Evolutionary conservation across 2,797 vertebrate species (phyloP), one percentile per base, ranked within the genome.

Genomic region (Siniperca undulata): DNA sequence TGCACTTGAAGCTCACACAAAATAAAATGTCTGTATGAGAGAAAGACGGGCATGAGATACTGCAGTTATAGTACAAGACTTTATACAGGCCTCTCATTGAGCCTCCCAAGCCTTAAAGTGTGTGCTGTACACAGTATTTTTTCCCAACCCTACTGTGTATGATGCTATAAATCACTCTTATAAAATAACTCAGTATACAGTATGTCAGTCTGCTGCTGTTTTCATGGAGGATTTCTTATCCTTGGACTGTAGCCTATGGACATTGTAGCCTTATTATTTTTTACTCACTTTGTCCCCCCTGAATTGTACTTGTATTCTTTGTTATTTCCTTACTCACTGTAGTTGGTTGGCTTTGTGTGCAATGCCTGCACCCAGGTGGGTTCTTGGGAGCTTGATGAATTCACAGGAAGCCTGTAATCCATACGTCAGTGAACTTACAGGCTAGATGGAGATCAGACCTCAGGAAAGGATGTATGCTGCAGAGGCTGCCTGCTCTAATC

Each of bases 401-500:
- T 86, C 53, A 64, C 58, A 48, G 59, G 67, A 79, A 77, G 72
- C 64, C 62, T 81, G 76, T 76, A 80, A 75, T 90, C 80, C 74
- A 70, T 87, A 86, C 42, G 46, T 89, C 86, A 78, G 74, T 38
- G 40, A 78, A 80, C 80, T 64, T 60, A 40, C 55, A 36, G 50
- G 61, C 67, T 74, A 59, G 75, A 80, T 79, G 81, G 82, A 85
- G 73, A 84, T 79, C 83, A 78, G 90, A 86, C 60, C 64, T 67
- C 22, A 62, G 62, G 61, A 83, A 75, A 53, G 60, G 66, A 80
- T 70, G 61, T 53, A 13, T 81, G 78, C 88, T 91, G 84, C 90
- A 91, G 86, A 88, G 82, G 75, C 75, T 77, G 75, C 82, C 78
- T 59, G 56, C 64, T 80, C 81, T 84, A 83, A 90, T 92, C 91